Evolutionary conservation across 2,797 vertebrate species (phyloP).

Genomic region (Holocentrus rufus): DNA sequence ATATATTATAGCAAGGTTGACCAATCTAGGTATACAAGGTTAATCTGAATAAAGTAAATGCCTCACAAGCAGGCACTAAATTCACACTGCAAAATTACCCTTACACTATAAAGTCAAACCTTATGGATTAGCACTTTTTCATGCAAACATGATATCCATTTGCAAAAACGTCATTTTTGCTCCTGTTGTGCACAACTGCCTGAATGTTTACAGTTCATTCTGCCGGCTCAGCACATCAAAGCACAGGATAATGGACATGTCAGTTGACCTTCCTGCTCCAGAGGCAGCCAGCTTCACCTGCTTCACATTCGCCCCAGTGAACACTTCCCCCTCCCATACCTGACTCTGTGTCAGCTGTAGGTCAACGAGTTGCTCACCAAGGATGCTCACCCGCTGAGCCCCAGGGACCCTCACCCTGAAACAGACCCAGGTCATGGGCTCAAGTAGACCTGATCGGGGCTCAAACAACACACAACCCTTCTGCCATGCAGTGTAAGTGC

Average conservation of each 20-base stretch:
- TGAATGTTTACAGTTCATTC: constrained; percentile 22
- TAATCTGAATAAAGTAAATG: no score
- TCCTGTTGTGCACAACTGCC: neutral
- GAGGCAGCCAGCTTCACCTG: constrained; percentile 64
- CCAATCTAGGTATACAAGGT: no score
- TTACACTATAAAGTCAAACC: no score
- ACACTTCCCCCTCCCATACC: constrained; percentile 55
- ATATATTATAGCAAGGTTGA: no score
- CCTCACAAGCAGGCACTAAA: no score
- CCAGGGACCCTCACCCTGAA: constrained; percentile 68
- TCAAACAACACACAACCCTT: constrained; percentile 63
- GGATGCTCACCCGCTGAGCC: constrained; percentile 43
- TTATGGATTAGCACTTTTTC: no score
- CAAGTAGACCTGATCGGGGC: constrained; percentile 64
- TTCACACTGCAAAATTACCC: neutral
- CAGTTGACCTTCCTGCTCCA: constrained; percentile 26
- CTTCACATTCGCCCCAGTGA: constrained; percentile 53
- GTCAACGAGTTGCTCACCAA: constrained; percentile 49
- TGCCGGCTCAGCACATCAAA: constrained; percentile 61
- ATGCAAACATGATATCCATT: neutral
- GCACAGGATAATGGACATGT: constrained; percentile 58
- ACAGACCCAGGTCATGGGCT: constrained; percentile 58
- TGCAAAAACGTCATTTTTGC: neutral
- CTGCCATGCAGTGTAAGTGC: constrained; percentile 32
- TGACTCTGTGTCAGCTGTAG: constrained; percentile 48